phyloP scores from a whole-genome alignment of 2,888 invertebrate species.

The Plutella xylostella region DNA sequence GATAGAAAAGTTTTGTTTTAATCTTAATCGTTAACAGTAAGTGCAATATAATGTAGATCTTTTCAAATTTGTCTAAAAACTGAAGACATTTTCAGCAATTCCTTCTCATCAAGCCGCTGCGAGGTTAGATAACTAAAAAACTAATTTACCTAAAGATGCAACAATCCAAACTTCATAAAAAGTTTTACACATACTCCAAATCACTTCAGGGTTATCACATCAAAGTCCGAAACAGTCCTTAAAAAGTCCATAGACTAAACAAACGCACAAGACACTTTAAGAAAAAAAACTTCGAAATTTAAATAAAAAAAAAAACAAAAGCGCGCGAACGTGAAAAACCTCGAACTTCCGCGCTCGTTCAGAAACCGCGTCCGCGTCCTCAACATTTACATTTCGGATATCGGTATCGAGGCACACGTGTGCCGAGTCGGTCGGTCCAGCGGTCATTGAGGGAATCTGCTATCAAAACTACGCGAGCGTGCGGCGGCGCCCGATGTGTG shows the following conservation, averaged over 20 bases:
- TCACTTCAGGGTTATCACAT: too few relatives aligned
- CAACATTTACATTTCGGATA: conserved; percentile 53
- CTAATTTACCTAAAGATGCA: not conserved
- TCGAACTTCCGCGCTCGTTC: conserved; percentile 46
- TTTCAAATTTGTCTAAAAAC: too few relatives aligned
- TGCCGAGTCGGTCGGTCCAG: conserved; percentile 72
- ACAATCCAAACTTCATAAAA: not conserved
- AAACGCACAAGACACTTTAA: too few relatives aligned
- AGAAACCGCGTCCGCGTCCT: conserved; percentile 37
- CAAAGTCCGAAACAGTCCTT: too few relatives aligned
- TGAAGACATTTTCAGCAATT: too few relatives aligned
- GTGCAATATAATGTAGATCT: too few relatives aligned
- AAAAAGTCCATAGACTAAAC: too few relatives aligned
- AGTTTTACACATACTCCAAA: not conserved
- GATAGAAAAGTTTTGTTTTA: too few relatives aligned
- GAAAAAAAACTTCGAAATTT: conserved; percentile 9
- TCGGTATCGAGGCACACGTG: conserved; percentile 56
- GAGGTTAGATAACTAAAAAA: not conserved
- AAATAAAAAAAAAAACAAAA: conserved; percentile 24
- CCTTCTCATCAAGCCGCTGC: too few relatives aligned
- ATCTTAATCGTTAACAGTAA: too few relatives aligned
- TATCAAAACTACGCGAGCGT: conserved; percentile 17
- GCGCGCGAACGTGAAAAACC: conserved; percentile 36
- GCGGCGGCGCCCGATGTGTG: conserved; percentile 46
- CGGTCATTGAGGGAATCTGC: conserved; percentile 71